Percentiles rank a stretch among this genome's conserved stretches.
Evolutionary conservation across 2,113 vertebrate genomes (phyloP).

Genomic region (Ariopsis seemanni): DNA sequence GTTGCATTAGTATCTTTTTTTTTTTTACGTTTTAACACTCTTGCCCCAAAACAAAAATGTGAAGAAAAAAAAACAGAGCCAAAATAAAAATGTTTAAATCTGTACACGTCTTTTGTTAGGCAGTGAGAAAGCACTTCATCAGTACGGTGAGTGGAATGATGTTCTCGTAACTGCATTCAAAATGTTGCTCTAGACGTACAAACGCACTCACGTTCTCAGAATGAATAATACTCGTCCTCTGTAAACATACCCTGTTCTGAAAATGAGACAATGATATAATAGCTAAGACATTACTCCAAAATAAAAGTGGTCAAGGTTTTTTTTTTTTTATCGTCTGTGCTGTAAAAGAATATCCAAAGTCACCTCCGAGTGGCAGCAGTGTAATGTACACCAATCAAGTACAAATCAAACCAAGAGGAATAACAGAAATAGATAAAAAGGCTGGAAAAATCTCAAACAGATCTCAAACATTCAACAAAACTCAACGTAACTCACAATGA

Average conservation of each 20-base stretch:
- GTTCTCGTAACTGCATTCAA: slow-evolving; percentile 78
- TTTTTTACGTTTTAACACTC: slow-evolving; percentile 81
- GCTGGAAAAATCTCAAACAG: slow-evolving; percentile 81
- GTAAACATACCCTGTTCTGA: slow-evolving; percentile 73
- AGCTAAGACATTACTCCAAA: slow-evolving; percentile 80
- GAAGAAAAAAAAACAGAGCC: slow-evolving; percentile 78
- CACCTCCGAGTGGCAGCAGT: slow-evolving; percentile 84
- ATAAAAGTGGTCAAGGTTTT: slow-evolving; percentile 53
- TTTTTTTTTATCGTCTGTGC: slow-evolving; percentile 63
- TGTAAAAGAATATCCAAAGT: slow-evolving; percentile 85
- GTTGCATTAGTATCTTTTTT: slow-evolving; percentile 81
- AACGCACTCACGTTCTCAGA: slow-evolving; percentile 86
- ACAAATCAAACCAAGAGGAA: slow-evolving; percentile 70
- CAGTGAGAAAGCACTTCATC: slow-evolving; percentile 98
- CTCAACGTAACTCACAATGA: slow-evolving; percentile 81
- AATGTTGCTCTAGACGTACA: slow-evolving; percentile 81
- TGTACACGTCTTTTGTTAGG: slow-evolving; percentile 94
- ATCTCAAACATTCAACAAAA: slow-evolving; percentile 73
- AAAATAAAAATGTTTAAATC: slow-evolving; percentile 81
- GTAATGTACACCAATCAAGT: slow-evolving; percentile 93
- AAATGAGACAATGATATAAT: slow-evolving; percentile 72
- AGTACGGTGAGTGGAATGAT: slow-evolving; percentile 84
- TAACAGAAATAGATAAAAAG: slow-evolving; percentile 58
- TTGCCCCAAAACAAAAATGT: slow-evolving; percentile 73
- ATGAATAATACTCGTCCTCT: slow-evolving; percentile 84